Evolutionary conservation across 2,888 invertebrate genomes (phyloP).

Genomic region (Heliconius charithonia): DNA sequence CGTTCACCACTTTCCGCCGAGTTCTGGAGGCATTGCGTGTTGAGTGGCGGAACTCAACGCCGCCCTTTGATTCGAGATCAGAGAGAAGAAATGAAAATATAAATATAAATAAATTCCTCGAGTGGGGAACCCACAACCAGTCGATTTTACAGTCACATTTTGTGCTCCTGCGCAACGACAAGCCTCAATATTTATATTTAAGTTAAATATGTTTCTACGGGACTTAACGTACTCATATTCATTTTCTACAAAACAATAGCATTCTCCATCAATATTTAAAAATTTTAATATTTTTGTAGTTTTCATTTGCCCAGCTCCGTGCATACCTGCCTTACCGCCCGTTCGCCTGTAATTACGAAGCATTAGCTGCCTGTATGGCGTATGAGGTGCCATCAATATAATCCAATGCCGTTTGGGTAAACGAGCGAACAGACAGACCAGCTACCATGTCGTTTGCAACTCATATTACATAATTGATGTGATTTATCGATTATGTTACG

Average conservation of each 20-base stretch:
- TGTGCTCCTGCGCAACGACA: too few species aligned
- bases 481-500: conserved; percentile 50
- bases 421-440: conserved; percentile 53
- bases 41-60: too few species aligned
- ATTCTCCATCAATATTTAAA: neutral
- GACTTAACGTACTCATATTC: neutral
- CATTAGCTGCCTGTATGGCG: conserved; percentile 67
- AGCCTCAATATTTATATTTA: neutral
- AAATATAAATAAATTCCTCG: too few species aligned
- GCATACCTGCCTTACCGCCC: conserved; percentile 22
- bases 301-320: neutral
- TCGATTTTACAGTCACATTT: too few species aligned
- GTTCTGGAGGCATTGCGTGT: too few species aligned
- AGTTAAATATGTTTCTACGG: neutral
- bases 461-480: conserved; percentile 47
- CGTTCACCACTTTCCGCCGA: too few species aligned
- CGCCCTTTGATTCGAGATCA: too few species aligned
- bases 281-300: neutral
- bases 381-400: conserved; percentile 65
- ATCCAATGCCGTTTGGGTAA: conserved; percentile 70
- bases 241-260: neutral
- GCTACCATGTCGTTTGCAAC: conserved; percentile 56
- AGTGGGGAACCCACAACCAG: too few species aligned
- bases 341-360: conserved; percentile 60
- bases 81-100: too few species aligned